Percentiles rank a stretch among this genome's conserved stretches.
Evolutionary conservation across 2,888 invertebrate species (phyloP).

Genomic region (Lasioglossum calceatum): DNA sequence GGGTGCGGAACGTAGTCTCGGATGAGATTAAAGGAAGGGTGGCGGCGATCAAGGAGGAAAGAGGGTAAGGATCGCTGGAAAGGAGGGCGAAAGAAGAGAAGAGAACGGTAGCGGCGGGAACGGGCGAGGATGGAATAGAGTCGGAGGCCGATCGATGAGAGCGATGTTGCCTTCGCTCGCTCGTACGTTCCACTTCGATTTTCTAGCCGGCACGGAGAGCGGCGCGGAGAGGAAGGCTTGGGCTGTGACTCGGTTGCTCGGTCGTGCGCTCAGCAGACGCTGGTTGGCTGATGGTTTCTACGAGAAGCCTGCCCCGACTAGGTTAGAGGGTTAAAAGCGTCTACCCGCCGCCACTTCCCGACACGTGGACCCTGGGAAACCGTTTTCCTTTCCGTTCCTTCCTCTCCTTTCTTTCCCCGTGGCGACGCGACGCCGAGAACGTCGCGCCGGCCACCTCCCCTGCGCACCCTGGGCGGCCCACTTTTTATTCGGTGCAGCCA

Average conservation of each 20-base stretch:
- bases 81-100: conserved; percentile 18
- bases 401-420: background rate
- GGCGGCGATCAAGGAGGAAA: background rate
- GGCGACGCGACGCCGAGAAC: background rate
- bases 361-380: conserved; percentile 51
- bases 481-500: conserved; percentile 23
- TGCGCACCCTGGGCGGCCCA: conserved; percentile 30
- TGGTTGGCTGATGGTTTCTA: conserved; percentile 41
- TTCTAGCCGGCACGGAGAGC: conserved; percentile 47
- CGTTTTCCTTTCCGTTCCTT: conserved; percentile 40
- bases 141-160: conserved; percentile 66
- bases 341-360: conserved; percentile 36
- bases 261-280: conserved; percentile 18
- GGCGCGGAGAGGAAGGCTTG: background rate
- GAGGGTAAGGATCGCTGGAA: conserved; percentile 27
- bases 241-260: conserved; percentile 10
- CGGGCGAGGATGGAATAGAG: conserved; percentile 48
- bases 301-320: conserved; percentile 40
- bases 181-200: conserved; percentile 63
- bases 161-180: conserved; percentile 63
- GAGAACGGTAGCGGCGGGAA: conserved; percentile 24
- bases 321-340: conserved; percentile 64
- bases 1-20: background rate
- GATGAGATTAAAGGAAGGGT: conserved; percentile 10
- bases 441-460: background rate